Evolutionary conservation across 2,113 vertebrate genomes (phyloP).

Genomic region (Nothobranchius kuhntae): DNA sequence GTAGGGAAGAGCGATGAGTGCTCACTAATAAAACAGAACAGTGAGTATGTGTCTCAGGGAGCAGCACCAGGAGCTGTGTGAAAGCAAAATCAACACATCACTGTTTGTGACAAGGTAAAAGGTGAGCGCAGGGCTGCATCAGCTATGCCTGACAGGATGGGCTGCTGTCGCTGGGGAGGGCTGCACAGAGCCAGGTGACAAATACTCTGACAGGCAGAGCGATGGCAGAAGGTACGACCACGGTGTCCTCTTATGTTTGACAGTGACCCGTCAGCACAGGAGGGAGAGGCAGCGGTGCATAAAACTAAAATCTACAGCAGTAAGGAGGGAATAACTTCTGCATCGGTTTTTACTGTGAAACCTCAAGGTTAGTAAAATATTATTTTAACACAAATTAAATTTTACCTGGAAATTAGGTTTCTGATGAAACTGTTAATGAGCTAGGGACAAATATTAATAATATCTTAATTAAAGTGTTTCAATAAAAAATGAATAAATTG

Average conservation of each 20-base stretch:
- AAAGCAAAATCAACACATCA: conserved; percentile 40
- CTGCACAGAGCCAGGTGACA: conserved; percentile 6
- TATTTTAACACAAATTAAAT: too few relatives aligned
- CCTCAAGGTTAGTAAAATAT: too few relatives aligned
- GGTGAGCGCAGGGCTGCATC: conserved; percentile 43
- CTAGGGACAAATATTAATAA: too few relatives aligned
- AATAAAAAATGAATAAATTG: too few relatives aligned
- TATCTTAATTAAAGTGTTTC: too few relatives aligned
- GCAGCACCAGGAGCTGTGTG: not conserved
- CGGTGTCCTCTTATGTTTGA: conserved; percentile 47
- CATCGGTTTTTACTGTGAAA: too few relatives aligned
- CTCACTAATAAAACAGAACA: conserved; percentile 18
- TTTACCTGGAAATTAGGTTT: too few relatives aligned
- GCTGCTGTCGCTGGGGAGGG: conserved; percentile 27
- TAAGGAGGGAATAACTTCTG: not conserved
- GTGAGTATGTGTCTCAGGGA: conserved; percentile 18
- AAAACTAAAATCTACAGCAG: not conserved
- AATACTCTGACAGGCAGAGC: conserved; percentile 1
- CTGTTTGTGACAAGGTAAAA: conserved; percentile 44
- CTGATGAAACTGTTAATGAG: too few relatives aligned
- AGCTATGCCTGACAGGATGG: conserved; percentile 16
- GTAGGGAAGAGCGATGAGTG: conserved; percentile 3
- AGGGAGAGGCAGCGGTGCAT: not conserved
- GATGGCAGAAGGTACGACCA: conserved; percentile 17
- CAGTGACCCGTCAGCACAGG: conserved; percentile 25